A percentile compares a stretch with the other conserved stretches of the same genome.
phyloP scores from a whole-genome alignment of 2,888 invertebrate species.

The Spodoptera picta region DNA sequence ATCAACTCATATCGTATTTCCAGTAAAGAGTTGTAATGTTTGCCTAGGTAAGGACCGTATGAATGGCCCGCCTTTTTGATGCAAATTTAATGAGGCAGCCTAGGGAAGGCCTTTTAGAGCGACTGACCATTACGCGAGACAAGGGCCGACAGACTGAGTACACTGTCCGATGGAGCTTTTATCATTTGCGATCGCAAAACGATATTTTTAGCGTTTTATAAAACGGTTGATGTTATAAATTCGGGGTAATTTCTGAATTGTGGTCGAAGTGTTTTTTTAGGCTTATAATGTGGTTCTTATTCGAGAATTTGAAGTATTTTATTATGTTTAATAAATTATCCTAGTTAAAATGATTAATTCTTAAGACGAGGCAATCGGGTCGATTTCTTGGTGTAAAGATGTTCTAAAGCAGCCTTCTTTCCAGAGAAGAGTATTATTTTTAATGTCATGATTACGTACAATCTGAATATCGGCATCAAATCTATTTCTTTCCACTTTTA shows the following conservation, averaged over 20 bases:
- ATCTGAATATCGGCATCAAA: too few species aligned
- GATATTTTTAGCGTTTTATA: constrained; percentile 38
- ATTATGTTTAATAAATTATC: too few species aligned
- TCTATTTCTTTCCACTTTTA: too few species aligned
- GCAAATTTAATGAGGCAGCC: constrained; percentile 82
- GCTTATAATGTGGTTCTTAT: too few species aligned
- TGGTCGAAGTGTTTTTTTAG: too few species aligned
- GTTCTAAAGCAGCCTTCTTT: too few species aligned
- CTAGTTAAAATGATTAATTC: too few species aligned
- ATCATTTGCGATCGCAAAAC: constrained; percentile 44
- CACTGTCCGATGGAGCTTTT: constrained; percentile 67
- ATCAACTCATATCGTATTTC: constrained; percentile 47
- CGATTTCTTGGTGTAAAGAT: too few species aligned
- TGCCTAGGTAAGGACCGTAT: constrained; percentile 67
- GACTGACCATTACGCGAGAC: constrained; percentile 82
- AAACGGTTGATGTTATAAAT: constrained; percentile 22
- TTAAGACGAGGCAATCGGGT: too few species aligned
- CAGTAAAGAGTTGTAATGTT: constrained; percentile 61
- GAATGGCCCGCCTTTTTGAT: constrained; percentile 76
- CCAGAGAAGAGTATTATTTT: too few species aligned
- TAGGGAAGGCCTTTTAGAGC: constrained; percentile 70
- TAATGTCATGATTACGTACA: too few species aligned
- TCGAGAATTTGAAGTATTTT: too few species aligned
- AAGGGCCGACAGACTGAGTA: constrained; percentile 73
- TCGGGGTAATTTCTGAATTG: neutral